Evolutionary conservation across 2,888 invertebrate genomes (phyloP).

Genomic region (Eupeodes latifasciatus): DNA sequence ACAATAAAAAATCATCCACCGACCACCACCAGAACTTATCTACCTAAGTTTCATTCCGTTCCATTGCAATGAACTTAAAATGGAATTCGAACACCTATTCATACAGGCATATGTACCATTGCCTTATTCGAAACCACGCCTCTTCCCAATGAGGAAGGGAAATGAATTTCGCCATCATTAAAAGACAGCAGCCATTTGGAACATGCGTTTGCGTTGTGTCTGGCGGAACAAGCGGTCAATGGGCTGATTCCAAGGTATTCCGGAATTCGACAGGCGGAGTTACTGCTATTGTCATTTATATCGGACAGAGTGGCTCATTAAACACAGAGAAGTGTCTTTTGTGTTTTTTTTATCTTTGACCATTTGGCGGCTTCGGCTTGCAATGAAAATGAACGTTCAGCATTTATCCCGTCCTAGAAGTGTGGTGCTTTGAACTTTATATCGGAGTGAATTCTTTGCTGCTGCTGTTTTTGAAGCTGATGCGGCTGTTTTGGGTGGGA

Average conservation of each 20-base stretch:
- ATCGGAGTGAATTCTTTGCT: conserved; percentile 35
- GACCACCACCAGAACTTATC: conserved; percentile 25
- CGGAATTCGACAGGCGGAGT: conserved; percentile 68
- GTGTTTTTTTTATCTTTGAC: conserved; percentile 17
- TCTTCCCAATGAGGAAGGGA: conserved; percentile 9
- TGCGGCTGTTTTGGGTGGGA: conserved; percentile 63
- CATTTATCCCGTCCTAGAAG: conserved; percentile 29
- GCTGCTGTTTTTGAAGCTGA: conserved; percentile 15
- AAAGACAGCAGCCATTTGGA: conserved; percentile 66
- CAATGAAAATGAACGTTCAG: conserved; percentile 13
- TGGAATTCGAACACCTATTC: conserved; percentile 35
- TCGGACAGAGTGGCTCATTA: conserved; percentile 60
- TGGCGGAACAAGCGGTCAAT: conserved; percentile 41
- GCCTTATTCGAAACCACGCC: conserved; percentile 52
- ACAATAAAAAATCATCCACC: conserved; percentile 38
- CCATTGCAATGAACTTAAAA: conserved; percentile 39
- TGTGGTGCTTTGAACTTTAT: conserved; percentile 54
- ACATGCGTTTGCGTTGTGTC: conserved; percentile 63
- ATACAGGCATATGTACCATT: conserved; percentile 22
- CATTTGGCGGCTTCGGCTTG: neutral
- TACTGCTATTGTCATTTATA: conserved; percentile 56
- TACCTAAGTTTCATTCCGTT: conserved; percentile 21
- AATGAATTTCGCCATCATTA: conserved; percentile 65
- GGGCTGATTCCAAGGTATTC: conserved; percentile 69
- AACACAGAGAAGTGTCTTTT: conserved; percentile 52